A percentile compares a stretch with the other conserved stretches of the same genome.
phyloP scores from a whole-genome alignment of 2,797 vertebrate genomes.

The Peromyscus aztecus region DNA sequence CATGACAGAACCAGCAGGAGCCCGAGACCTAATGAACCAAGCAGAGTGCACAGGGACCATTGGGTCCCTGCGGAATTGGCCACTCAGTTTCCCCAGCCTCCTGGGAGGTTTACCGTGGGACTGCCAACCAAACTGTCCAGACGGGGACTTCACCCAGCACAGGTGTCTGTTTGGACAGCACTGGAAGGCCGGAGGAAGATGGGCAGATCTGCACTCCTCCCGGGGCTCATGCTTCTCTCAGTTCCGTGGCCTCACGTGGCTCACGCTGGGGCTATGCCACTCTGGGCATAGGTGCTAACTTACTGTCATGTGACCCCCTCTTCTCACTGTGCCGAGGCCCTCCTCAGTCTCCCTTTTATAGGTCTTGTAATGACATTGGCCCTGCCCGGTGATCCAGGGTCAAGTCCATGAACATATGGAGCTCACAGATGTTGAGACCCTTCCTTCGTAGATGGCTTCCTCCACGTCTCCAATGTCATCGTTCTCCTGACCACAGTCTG shows the following conservation, averaged over 20 bases:
- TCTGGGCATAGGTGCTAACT: not conserved
- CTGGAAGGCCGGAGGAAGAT: too few species aligned
- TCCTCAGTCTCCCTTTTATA: accelerated
- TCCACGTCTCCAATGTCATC: not conserved
- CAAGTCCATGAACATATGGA: not conserved
- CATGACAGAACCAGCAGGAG: accelerated
- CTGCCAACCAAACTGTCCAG: not conserved
- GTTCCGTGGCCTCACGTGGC: accelerated
- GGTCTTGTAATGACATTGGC: accelerated
- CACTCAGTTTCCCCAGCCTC: not conserved
- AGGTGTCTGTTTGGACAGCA: accelerated
- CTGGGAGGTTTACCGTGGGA: not conserved
- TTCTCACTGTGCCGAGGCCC: not conserved
- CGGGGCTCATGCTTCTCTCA: accelerated
- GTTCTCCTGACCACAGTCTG: not conserved
- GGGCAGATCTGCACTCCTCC: accelerated
- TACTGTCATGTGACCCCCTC: accelerated
- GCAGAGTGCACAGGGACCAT: too few species aligned
- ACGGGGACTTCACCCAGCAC: accelerated
- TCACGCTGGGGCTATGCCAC: accelerated
- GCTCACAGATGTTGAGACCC: not conserved
- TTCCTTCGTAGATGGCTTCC: not conserved
- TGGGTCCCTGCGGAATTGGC: not conserved
- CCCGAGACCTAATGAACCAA: not conserved
- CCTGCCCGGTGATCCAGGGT: not conserved